Evolutionary conservation across 2,888 invertebrate genomes (phyloP).

Genomic region (Drosophila buzzatii): DNA sequence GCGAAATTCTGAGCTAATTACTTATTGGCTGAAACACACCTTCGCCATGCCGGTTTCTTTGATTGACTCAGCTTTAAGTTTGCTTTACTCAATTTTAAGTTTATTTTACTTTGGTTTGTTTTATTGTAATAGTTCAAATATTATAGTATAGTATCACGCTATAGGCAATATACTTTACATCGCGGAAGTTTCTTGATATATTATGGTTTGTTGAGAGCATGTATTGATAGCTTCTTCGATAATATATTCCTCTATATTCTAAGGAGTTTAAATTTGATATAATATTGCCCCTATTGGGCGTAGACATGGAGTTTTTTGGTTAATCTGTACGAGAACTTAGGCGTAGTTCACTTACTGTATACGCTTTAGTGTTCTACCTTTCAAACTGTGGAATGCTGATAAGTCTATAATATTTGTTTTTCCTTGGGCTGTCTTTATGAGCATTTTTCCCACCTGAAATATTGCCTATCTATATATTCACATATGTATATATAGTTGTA

Average conservation of each 20-base stretch:
- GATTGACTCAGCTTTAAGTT: slow-evolving; percentile 8
- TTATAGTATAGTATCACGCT: neutral
- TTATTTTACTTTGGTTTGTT: slow-evolving; percentile 9
- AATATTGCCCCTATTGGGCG: neutral
- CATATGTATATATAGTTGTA: too few relatives aligned
- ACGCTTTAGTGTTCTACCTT: too few relatives aligned
- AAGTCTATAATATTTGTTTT: neutral
- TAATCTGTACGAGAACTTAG: too few relatives aligned
- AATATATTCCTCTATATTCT: too few relatives aligned
- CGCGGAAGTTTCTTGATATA: too few relatives aligned
- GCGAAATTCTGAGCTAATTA: slow-evolving; percentile 48
- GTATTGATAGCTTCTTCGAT: neutral
- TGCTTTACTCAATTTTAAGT: neutral
- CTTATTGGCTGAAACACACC: slow-evolving; percentile 28
- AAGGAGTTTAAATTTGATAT: neutral
- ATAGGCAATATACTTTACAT: neutral
- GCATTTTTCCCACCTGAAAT: neutral
- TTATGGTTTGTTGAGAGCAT: neutral
- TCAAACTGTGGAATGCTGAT: too few relatives aligned
- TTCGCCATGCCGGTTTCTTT: slow-evolving; percentile 11
- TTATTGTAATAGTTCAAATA: neutral
- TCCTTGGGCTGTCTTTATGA: neutral
- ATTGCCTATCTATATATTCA: too few relatives aligned
- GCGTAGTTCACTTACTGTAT: too few relatives aligned
- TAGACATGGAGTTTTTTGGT: neutral